Conservation (phyloP, 2,888 invertebrate species). For the Micoletzkya japonica region DNA sequence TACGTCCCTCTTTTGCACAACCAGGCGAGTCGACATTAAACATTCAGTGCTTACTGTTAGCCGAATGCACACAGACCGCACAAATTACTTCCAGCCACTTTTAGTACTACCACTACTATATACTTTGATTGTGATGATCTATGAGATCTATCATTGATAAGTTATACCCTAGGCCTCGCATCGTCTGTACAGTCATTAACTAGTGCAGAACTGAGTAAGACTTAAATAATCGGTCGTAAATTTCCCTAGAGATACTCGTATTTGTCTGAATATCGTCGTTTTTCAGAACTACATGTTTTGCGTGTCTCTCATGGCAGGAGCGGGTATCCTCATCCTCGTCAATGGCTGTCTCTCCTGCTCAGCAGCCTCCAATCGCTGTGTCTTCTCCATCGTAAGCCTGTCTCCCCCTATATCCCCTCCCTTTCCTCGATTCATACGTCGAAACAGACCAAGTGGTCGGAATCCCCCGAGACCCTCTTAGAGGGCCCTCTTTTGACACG, state of each 20-base stretch:
- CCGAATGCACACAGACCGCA: too few relatives aligned
- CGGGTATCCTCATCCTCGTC: slow-evolving; percentile 27
- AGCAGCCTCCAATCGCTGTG: slow-evolving; percentile 24
- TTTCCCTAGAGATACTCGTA: too few relatives aligned
- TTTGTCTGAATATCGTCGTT: background rate
- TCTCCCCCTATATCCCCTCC: background rate
- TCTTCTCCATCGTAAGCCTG: slow-evolving; percentile 11
- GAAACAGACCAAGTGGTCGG: background rate
- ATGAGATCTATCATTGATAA: too few relatives aligned
- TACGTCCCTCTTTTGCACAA: slow-evolving; percentile 26
- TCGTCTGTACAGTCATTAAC: too few relatives aligned
- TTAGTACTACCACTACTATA: too few relatives aligned
- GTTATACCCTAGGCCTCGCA: too few relatives aligned
- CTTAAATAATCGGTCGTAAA: too few relatives aligned
- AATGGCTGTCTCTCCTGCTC: slow-evolving; percentile 29
- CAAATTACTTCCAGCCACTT: too few relatives aligned
- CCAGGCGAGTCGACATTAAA: background rate
- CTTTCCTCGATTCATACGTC: background rate
- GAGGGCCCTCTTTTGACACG: background rate
- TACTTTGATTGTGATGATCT: too few relatives aligned
- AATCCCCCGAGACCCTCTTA: background rate
- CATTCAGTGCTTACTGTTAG: too few relatives aligned
- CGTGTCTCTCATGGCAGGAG: slow-evolving; percentile 28
- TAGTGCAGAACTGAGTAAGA: too few relatives aligned
- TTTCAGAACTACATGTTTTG: slow-evolving; percentile 29